Conservation (phyloP, 2,888 invertebrate species). For the Petrolisthes cinctipes region DNA sequence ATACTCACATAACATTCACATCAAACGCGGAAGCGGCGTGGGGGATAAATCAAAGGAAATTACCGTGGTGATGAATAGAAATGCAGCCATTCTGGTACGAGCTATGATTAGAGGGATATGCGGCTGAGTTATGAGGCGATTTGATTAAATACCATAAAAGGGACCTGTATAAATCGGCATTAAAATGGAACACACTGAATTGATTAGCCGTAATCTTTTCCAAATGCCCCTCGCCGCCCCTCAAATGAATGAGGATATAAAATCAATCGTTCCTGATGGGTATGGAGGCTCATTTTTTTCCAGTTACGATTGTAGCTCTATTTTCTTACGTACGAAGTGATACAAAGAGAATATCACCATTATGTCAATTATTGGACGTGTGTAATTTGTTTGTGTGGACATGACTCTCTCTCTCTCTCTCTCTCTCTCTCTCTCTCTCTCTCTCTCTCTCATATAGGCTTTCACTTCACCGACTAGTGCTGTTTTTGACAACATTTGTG, state of each 20-base stretch:
- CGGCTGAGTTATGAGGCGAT: slow-evolving; percentile 33
- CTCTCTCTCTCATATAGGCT: slow-evolving; percentile 22
- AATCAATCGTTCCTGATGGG: too few species aligned
- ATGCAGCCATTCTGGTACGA: slow-evolving; percentile 18
- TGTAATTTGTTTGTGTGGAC: neutral
- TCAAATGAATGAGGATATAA: neutral
- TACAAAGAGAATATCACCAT: too few species aligned
- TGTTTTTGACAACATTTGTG: too few species aligned
- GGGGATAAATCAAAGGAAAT: slow-evolving; percentile 29
- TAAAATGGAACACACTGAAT: slow-evolving; percentile 34
- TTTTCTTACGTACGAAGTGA: too few species aligned
- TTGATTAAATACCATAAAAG: slow-evolving; percentile 36
- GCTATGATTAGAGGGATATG: slow-evolving; percentile 30
- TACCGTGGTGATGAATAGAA: slow-evolving; percentile 34
- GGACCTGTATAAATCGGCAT: slow-evolving; percentile 10
- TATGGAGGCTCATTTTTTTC: too few species aligned
- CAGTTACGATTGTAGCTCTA: too few species aligned
- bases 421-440: slow-evolving; percentile 37
- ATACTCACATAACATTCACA: neutral
- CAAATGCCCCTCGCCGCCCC: neutral
- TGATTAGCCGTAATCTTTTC: slow-evolving; percentile 29
- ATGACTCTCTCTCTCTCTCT: slow-evolving; percentile 12
- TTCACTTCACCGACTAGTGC: neutral
- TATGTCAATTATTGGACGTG: too few species aligned
- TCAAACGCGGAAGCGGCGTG: neutral